phyloP scores from a whole-genome alignment of 2,888 invertebrate species.

The Lasioglossum figueresi region DNA sequence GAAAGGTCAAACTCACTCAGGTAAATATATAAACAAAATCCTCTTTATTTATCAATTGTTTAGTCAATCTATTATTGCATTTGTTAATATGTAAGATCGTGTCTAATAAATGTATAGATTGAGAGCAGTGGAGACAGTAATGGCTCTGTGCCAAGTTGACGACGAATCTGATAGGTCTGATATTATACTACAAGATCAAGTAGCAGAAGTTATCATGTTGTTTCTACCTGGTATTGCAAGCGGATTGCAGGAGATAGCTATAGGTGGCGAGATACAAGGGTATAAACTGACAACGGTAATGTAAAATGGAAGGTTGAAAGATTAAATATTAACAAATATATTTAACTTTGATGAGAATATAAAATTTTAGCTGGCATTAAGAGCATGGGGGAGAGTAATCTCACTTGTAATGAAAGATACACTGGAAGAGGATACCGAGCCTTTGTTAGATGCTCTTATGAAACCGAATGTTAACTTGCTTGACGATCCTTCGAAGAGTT shows the following conservation, averaged over 20 bases:
- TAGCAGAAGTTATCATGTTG: constrained; percentile 86
- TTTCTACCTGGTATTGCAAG: constrained; percentile 88
- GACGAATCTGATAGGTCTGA: constrained; percentile 85
- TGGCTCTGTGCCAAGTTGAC: constrained; percentile 87
- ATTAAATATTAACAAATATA: neutral
- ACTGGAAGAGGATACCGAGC: constrained; percentile 52
- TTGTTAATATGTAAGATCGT: neutral
- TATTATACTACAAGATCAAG: constrained; percentile 84
- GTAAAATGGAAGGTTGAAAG: constrained; percentile 25
- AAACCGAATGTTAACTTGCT: constrained; percentile 69
- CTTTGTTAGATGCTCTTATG: constrained; percentile 51
- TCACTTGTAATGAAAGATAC: constrained; percentile 84
- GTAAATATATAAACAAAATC: constrained; percentile 81
- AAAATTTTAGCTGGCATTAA: constrained; percentile 82
- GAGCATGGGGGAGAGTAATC: constrained; percentile 84
- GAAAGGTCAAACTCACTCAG: constrained; percentile 88
- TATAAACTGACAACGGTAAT: constrained; percentile 87
- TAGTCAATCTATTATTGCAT: neutral
- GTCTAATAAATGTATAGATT: constrained; percentile 79
- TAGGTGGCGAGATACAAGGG: constrained; percentile 86
- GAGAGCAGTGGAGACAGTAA: constrained; percentile 86
- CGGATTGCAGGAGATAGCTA: constrained; percentile 86
- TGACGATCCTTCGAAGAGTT: constrained; percentile 64
- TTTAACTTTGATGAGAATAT: constrained; percentile 21
- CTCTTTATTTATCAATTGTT: constrained; percentile 6